These are phyloP conservation scores for Junonia oenone DNA, from an alignment of 2,888 invertebrate species.

Conservation along the genomic window DNA sequence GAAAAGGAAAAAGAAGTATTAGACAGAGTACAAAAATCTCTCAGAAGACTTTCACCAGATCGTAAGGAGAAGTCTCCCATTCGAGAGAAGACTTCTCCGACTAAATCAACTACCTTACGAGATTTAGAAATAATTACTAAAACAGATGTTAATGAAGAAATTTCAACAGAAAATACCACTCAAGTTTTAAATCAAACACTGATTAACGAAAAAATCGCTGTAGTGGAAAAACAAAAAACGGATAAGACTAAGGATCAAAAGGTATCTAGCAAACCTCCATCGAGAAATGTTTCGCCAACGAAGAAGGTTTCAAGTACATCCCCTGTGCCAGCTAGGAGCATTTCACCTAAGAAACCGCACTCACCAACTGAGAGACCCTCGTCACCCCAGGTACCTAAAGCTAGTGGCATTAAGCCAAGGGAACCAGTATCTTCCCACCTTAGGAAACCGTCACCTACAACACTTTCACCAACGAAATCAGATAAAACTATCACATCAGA, in stretches of 20 bases:
- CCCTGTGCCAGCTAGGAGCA: slow-evolving; percentile 49
- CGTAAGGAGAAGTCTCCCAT: slow-evolving; percentile 50
- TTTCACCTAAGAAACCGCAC: slow-evolving; percentile 59
- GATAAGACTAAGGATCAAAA: slow-evolving; percentile 42
- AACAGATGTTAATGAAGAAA: slow-evolving; percentile 26
- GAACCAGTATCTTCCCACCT: slow-evolving; percentile 47
- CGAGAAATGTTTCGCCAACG: slow-evolving; percentile 56
- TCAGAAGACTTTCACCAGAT: slow-evolving; percentile 62
- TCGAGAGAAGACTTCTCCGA: slow-evolving; percentile 45
- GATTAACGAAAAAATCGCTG: slow-evolving; percentile 28
- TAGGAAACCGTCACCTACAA: slow-evolving; percentile 47
- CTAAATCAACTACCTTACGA: slow-evolving; percentile 47
- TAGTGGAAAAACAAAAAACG: slow-evolving; percentile 32
- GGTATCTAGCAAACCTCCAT: slow-evolving; percentile 43
- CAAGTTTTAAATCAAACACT: slow-evolving; percentile 24
- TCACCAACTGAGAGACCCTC: slow-evolving; percentile 51
- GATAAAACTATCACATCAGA: slow-evolving; percentile 49
- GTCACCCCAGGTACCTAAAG: slow-evolving; percentile 57
- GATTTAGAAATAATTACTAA: slow-evolving; percentile 44
- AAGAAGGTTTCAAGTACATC: slow-evolving; percentile 48
- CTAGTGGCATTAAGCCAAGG: slow-evolving; percentile 51
- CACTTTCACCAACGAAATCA: slow-evolving; percentile 44
- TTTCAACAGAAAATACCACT: slow-evolving; percentile 21
- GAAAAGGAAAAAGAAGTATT: slow-evolving; percentile 64
- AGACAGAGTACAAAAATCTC: slow-evolving; percentile 59